Conservation (phyloP, 2,888 invertebrate genomes). For the Toxonevra muliebris region DNA sequence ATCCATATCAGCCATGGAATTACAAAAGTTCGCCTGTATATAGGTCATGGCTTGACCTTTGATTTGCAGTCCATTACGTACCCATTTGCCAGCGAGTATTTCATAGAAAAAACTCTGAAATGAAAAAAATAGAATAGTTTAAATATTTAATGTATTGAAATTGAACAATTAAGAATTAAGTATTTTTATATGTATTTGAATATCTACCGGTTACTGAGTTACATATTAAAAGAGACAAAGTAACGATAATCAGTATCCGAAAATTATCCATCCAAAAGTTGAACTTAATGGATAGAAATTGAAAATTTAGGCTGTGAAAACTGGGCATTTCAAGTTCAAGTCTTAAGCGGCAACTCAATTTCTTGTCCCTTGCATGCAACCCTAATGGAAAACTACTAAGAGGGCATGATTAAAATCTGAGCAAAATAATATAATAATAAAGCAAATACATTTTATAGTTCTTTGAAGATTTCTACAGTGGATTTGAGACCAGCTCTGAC, state of each 20-base stretch:
- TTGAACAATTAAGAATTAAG: background rate
- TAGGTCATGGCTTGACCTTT: conserved; percentile 99
- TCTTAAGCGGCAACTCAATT: too few species aligned
- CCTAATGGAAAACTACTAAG: too few species aligned
- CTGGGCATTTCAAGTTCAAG: too few species aligned
- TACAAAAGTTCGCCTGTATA: conserved; percentile 98
- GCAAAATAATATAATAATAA: too few species aligned
- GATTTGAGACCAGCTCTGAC: too few species aligned
- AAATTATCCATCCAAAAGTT: background rate
- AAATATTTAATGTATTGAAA: background rate
- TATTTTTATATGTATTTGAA: background rate
- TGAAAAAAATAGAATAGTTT: conserved; percentile 5
- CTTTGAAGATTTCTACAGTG: too few species aligned
- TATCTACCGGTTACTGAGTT: background rate
- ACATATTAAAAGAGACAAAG: background rate
- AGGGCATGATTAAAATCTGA: too few species aligned
- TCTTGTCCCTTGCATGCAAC: too few species aligned
- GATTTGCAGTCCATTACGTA: conserved; percentile 95
- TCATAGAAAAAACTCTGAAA: conserved; percentile 92
- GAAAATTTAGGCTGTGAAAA: too few species aligned
- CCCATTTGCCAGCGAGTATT: conserved; percentile 94
- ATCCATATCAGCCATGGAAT: conserved; percentile 98
- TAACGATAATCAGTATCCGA: background rate
- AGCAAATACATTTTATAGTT: too few species aligned
- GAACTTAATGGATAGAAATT: too few species aligned